A percentile compares a stretch with the other conserved stretches of the same genome.
phyloP scores from a whole-genome alignment of 1,140 invertebrate genomes.

The Fopius arisanus region DNA sequence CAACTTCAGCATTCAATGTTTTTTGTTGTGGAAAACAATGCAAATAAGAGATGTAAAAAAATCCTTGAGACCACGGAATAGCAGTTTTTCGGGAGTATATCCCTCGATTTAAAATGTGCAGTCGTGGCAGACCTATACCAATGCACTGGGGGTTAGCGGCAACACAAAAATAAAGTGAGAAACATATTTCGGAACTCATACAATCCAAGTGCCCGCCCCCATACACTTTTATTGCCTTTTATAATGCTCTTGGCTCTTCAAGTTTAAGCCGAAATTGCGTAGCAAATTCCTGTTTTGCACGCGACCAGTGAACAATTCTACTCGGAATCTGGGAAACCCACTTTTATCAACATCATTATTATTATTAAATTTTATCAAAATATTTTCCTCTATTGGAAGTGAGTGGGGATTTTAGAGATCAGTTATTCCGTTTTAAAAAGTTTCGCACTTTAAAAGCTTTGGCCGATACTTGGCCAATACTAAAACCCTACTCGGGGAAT shows the following conservation, averaged over 20 bases:
- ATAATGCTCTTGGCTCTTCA: background rate
- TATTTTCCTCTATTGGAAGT: too few species aligned
- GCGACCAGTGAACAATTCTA: background rate
- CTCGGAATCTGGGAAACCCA: too few species aligned
- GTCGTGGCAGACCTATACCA: background rate
- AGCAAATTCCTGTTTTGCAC: slow-evolving; percentile 4
- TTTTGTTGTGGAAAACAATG: background rate
- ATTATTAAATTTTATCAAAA: too few species aligned
- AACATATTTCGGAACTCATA: slow-evolving; percentile 12
- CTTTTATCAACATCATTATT: too few species aligned
- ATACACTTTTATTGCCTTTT: slow-evolving; percentile 16
- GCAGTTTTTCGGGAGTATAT: background rate
- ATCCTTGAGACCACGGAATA: background rate
- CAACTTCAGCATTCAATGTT: background rate
- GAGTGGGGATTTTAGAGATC: too few species aligned
- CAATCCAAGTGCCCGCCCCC: background rate
- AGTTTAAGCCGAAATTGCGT: background rate
- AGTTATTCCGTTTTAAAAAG: too few species aligned
- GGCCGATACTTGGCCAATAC: too few species aligned
- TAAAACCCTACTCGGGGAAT: too few species aligned
- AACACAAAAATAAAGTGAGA: slow-evolving; percentile 6
- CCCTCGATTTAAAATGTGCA: slow-evolving; percentile 2
- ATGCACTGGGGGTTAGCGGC: background rate
- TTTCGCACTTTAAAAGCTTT: too few species aligned
- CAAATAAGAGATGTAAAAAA: background rate